Conservation (phyloP, 1,140 invertebrate genomes). For the Anastrepha ludens region DNA sequence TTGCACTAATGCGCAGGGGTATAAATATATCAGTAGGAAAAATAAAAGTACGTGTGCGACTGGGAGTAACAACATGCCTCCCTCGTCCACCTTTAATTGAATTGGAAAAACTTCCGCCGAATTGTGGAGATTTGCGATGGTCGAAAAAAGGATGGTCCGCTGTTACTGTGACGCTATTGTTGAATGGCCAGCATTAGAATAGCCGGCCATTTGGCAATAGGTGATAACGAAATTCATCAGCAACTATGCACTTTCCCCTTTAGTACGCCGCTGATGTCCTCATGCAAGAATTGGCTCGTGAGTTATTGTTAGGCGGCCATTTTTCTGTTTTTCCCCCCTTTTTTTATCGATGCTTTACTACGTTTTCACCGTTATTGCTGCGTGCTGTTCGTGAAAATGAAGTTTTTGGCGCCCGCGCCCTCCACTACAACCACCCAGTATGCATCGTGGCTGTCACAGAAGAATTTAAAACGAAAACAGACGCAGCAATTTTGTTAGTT, state of each 20-base stretch:
- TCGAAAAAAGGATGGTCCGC: not conserved
- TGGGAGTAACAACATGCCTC: not conserved
- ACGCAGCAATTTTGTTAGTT: conserved; percentile 25
- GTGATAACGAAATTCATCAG: conserved; percentile 47
- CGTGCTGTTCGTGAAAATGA: conserved; percentile 31
- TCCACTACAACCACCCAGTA: not conserved
- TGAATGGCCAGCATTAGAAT: not conserved
- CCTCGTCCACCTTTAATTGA: not conserved
- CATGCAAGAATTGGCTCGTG: conserved; percentile 3
- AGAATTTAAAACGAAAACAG: not conserved
- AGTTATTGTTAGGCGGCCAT: conserved; percentile 28
- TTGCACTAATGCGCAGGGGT: too few relatives aligned
- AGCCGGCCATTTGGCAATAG: not conserved
- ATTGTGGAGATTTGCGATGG: not conserved
- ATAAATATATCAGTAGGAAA: not conserved
- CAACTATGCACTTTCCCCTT: not conserved
- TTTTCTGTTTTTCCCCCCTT: not conserved
- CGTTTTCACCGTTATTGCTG: conserved; percentile 18
- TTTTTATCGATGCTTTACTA: not conserved
- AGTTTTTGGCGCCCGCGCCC: not conserved
- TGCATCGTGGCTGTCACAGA: not conserved
- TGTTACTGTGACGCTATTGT: not conserved
- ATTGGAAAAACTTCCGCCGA: conserved; percentile 26
- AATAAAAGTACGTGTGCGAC: not conserved
- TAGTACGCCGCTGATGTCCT: not conserved